Evolutionary conservation across 2,888 invertebrate genomes (phyloP).

Genomic region (Archaeoteleia sp.): DNA sequence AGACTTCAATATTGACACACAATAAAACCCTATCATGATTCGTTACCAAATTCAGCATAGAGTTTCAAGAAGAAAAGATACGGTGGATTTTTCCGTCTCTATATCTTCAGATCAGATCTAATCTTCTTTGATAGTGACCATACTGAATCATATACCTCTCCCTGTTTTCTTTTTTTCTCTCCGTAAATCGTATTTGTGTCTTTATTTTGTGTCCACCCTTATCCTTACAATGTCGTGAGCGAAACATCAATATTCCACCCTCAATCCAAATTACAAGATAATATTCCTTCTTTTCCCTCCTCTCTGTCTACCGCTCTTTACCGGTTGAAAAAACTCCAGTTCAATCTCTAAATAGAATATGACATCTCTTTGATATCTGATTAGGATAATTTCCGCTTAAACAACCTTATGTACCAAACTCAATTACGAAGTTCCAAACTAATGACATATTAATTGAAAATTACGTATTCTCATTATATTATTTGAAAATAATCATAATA

Average conservation of each 20-base stretch:
- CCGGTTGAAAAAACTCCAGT: no score
- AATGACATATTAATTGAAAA: no score
- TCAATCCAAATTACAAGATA: conserved; percentile 14
- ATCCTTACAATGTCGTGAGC: conserved; percentile 30
- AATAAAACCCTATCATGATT: no score
- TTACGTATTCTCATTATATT: no score
- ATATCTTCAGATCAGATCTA: conserved; percentile 58
- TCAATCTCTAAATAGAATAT: no score
- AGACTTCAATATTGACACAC: no score
- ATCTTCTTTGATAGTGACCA: conserved; percentile 61
- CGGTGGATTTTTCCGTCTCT: conserved; percentile 18
- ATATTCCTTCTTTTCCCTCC: conserved; percentile 20
- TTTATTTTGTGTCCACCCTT: no score
- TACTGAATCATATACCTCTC: conserved; percentile 48
- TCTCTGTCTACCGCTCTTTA: not conserved
- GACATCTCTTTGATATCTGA: no score
- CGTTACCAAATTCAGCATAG: conserved; percentile 13
- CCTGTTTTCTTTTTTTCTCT: conserved; percentile 12
- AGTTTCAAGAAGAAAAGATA: conserved; percentile 12
- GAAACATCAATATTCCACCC: conserved; percentile 54
- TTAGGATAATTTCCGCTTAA: no score
- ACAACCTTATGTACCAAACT: no score
- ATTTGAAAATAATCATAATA: no score
- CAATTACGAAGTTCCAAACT: no score
- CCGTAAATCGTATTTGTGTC: not conserved